These are phyloP conservation scores for Epizoanthus scotinus DNA, from an alignment of 92 coral and sea anemone species.

Conservation along the genomic window DNA sequence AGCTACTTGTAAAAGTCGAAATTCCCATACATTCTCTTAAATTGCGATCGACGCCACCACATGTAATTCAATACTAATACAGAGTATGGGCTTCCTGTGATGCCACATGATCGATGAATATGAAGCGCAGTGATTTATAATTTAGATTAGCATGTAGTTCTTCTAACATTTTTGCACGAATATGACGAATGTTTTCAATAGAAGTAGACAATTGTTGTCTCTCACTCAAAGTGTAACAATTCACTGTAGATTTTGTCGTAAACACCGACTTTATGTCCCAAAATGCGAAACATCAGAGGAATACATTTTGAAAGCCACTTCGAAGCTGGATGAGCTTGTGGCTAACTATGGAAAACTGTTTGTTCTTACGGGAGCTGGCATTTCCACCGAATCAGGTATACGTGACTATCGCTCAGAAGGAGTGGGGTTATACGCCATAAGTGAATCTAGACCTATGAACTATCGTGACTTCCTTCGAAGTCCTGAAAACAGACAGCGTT, in stretches of 20 bases:
- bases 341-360: conserved; percentile 59
- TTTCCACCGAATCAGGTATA: conserved; percentile 97
- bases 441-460: conserved; percentile 81
- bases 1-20: too few species aligned
- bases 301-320: conserved; percentile 58
- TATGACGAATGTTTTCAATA: conserved; percentile 9
- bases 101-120: too few species aligned
- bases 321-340: conserved; percentile 67
- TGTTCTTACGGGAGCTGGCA: conserved; percentile 95
- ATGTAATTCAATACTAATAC: too few species aligned
- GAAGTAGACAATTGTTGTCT: conserved; percentile 6
- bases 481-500: conserved; percentile 67
- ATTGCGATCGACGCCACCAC: too few species aligned
- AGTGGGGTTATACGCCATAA: conserved; percentile 85
- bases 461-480: conserved; percentile 80
- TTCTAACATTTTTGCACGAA: neutral
- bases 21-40: too few species aligned
- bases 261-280: conserved; percentile 57
- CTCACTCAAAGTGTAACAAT: conserved; percentile 5
- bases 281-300: conserved; percentile 52
- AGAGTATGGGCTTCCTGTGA: too few species aligned
- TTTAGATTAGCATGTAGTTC: too few species aligned
- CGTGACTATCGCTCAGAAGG: conserved; percentile 94
- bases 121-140: neutral
- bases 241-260: conserved; percentile 23